phyloP scores from a whole-genome alignment of 2,797 vertebrate genomes.

The Bucorvus abyssinicus region DNA sequence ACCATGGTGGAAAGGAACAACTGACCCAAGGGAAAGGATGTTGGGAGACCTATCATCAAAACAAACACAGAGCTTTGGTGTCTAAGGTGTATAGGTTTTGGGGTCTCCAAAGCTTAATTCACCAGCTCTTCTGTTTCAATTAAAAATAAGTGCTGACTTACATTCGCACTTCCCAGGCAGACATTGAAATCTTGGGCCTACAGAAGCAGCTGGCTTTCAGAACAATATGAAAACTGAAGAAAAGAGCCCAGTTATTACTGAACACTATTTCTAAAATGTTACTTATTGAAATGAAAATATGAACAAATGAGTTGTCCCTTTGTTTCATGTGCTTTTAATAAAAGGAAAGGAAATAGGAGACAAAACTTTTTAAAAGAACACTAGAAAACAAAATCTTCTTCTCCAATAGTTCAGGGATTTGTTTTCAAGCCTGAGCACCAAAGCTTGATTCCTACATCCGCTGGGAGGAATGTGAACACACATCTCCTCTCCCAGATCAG shows the following conservation, averaged over 20 bases:
- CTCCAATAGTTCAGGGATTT: neutral
- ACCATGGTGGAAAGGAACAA: neutral
- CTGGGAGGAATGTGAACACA: neutral
- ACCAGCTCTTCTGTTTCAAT: neutral
- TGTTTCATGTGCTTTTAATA: neutral
- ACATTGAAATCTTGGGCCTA: neutral
- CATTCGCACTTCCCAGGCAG: neutral
- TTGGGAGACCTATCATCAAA: neutral
- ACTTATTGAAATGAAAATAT: neutral
- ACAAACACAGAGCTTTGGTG: neutral
- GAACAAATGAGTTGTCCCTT: neutral
- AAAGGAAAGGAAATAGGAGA: neutral
- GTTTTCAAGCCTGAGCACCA: neutral
- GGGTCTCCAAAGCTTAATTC: neutral
- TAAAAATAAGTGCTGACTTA: neutral
- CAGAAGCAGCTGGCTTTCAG: neutral
- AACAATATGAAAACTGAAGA: neutral
- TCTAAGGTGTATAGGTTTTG: neutral
- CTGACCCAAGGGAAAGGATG: neutral
- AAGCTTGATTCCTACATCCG: constrained; percentile 9
- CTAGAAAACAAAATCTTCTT: neutral
- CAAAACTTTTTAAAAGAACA: neutral
- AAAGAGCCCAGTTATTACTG: neutral
- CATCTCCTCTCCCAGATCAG: neutral
- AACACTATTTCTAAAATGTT: neutral